phyloP scores from a whole-genome alignment of 2,113 vertebrate species.

The Alectura lathami region DNA sequence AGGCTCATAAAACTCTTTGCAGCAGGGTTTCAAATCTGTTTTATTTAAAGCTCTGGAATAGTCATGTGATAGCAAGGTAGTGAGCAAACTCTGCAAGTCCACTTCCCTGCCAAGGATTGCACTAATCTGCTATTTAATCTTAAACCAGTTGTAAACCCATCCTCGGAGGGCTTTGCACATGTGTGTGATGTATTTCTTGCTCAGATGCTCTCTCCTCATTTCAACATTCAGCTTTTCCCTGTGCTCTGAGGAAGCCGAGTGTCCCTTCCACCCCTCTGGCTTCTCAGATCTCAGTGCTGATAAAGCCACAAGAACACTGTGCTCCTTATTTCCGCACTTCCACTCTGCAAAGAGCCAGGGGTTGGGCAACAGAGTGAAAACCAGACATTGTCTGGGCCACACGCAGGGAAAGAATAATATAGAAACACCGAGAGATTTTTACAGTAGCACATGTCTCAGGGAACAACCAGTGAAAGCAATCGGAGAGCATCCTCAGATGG shows the following conservation, averaged over 20 bases:
- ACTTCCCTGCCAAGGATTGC: not conserved
- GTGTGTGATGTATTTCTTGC: not conserved
- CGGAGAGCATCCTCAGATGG: not conserved
- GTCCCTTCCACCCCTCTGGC: not conserved
- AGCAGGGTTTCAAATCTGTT: not conserved
- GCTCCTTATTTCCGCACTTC: not conserved
- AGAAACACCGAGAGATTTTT: not conserved
- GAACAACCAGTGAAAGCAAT: not conserved
- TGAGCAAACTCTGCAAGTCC: not conserved
- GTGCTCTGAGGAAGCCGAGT: not conserved
- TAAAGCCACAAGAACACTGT: rapidly evolving
- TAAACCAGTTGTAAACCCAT: not conserved
- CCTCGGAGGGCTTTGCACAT: not conserved
- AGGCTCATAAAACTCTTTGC: not conserved
- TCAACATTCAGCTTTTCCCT: not conserved
- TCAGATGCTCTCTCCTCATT: not conserved
- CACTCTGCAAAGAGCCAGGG: not conserved
- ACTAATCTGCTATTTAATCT: conserved; percentile 3
- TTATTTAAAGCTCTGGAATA: conserved; percentile 13
- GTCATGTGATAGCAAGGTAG: not conserved
- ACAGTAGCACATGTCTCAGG: not conserved
- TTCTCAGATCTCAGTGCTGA: not conserved
- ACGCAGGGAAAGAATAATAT: not conserved
- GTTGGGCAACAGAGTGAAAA: not conserved
- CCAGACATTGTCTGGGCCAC: not conserved